Conservation (phyloP, 2,113 vertebrate species). For the Peromyscus californicus region DNA sequence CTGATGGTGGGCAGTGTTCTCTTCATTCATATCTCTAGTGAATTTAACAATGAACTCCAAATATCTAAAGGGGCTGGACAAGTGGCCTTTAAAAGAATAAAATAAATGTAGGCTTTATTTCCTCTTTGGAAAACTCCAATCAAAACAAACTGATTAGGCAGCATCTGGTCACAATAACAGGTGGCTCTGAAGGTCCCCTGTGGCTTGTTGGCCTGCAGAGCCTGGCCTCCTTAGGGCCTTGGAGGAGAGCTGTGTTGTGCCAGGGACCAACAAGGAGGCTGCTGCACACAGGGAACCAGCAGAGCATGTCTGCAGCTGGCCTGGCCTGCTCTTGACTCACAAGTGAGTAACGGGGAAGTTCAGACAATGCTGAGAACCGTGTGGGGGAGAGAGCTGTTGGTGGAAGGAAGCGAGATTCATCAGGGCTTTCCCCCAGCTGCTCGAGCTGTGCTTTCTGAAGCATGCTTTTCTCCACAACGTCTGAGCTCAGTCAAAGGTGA, state of each 20-base stretch:
- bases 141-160: constrained; percentile 72
- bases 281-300: not conserved
- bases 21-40: not conserved
- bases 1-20: not conserved
- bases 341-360: constrained; percentile 82
- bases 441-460: not conserved
- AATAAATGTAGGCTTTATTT: constrained; percentile 63
- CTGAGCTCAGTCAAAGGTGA: not conserved
- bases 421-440: constrained; percentile 53
- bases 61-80: constrained; percentile 2
- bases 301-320: constrained; percentile 84
- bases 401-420: constrained; percentile 75
- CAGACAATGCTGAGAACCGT: constrained; percentile 77
- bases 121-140: constrained; percentile 74
- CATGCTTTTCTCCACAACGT: not conserved
- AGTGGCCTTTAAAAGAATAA: not conserved
- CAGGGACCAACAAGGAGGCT: not conserved
- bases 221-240: not conserved
- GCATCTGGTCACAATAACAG: constrained; percentile 74
- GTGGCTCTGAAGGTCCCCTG: constrained; percentile 49
- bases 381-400: constrained; percentile 72
- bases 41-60: constrained; percentile 37
- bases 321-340: constrained; percentile 81
- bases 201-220: constrained; percentile 28
- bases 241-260: constrained; percentile 28